Conservation (phyloP, 2,113 vertebrate genomes). For the Mustelus asterias region DNA sequence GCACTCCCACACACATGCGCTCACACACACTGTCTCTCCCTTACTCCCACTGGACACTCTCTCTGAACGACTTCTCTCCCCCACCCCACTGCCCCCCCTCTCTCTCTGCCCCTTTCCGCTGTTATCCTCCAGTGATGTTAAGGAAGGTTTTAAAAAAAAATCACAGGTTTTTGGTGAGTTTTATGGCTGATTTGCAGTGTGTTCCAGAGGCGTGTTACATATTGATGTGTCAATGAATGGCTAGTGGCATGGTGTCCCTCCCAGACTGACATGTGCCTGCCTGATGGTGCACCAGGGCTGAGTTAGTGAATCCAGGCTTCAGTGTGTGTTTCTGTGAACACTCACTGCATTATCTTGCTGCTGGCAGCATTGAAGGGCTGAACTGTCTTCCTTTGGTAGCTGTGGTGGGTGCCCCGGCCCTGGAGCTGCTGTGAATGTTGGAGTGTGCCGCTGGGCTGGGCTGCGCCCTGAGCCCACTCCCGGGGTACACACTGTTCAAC, state of each 20-base stretch:
- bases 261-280: no score
- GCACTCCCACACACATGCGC: neutral
- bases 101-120: neutral
- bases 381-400: slow-evolving; percentile 68
- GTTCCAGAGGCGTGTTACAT: neutral
- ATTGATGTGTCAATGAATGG: no score
- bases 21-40: neutral
- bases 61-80: no score
- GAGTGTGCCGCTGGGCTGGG: no score
- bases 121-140: no score
- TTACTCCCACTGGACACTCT: neutral
- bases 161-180: no score
- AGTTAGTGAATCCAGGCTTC: no score
- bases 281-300: no score
- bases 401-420: slow-evolving; percentile 43
- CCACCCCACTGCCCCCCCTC: neutral
- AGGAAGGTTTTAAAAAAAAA: no score
- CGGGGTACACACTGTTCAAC: slow-evolving; percentile 40
- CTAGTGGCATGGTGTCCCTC: no score
- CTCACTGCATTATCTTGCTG: slow-evolving; percentile 72
- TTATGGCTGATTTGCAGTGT: neutral
- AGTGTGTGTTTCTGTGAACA: neutral
- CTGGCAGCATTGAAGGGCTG: slow-evolving; percentile 58
- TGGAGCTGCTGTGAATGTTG: no score
- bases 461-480: neutral